phyloP scores from a whole-genome alignment of 2,797 vertebrate species.

The Typhlichthys eigenmanni region DNA sequence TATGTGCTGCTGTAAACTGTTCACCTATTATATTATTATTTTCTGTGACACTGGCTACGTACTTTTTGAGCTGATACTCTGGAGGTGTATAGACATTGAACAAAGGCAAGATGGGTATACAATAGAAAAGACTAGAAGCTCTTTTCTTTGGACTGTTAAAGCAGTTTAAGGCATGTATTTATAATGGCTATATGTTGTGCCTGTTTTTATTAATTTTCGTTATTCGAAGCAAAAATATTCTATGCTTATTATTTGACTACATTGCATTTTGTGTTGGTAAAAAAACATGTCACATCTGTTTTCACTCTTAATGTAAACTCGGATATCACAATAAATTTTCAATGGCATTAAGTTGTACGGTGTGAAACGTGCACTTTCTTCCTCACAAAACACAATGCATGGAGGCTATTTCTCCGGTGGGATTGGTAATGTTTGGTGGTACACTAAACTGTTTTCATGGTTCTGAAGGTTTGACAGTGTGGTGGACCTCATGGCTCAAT shows the following conservation, averaged over 20 bases:
- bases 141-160: constrained; percentile 78
- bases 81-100: constrained; percentile 46
- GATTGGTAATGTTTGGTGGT: too few relatives aligned
- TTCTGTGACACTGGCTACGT: constrained; percentile 71
- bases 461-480: too few relatives aligned
- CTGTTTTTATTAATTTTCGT: constrained; percentile 77
- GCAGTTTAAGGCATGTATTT: constrained; percentile 83
- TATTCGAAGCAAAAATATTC: constrained; percentile 67
- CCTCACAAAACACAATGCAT: too few relatives aligned
- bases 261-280: constrained; percentile 88
- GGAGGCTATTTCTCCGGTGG: too few relatives aligned
- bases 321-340: constrained; percentile 95
- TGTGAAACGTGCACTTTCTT: constrained; percentile 13
- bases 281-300: constrained; percentile 84
- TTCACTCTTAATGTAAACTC: constrained; percentile 93
- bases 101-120: constrained; percentile 55
- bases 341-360: constrained; percentile 71
- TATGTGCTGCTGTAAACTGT: constrained; percentile 68
- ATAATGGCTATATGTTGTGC: constrained; percentile 80
- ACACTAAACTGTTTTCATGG: too few relatives aligned
- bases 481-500: too few relatives aligned
- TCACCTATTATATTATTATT: constrained; percentile 60
- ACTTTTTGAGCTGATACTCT: constrained; percentile 61
- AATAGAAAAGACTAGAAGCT: constrained; percentile 69
- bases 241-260: constrained; percentile 82